Base-by-base conservation (phyloP, 2,888 invertebrate species). In the Cepaea hortensis region DNA sequence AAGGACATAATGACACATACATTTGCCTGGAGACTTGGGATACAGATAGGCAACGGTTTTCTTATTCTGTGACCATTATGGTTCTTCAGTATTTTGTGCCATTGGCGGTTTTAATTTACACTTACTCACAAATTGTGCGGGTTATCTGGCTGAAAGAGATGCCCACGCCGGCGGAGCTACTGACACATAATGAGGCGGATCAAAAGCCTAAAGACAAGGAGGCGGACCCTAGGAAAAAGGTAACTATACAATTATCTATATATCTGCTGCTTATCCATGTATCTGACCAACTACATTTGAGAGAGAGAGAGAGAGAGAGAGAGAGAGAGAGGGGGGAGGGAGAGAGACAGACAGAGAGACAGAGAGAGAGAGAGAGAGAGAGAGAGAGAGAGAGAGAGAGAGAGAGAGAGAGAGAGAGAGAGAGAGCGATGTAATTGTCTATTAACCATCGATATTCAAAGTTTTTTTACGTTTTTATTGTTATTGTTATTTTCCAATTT, bases 131-230 rank as follows among this genome's bases (percentile, higher is more conserved):
- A 90, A 98, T 98, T 88, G 97, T 97, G 0, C 95, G 97, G 77
- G 96, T 97, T n/a, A 97, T 98, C 73, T 97, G 97, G 97, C 97
- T 97, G 35, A 97, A 97, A 89, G 95, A 96, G 61, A 96, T 97
- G 46, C 97, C 98, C 0, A 97, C 98, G 0, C 97, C 98, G 94
- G 97, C 97, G 0, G 82, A 73, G n/a, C 61, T 87, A 46, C 35
- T 84, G 15, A 62, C 61, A 61, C 83, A 77, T 3, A 79, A 84
- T 9, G 84, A 87, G 46, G 50, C 61, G 2, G 68, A 15, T 1
- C 55, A 73, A 46, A 84, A 76, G 13, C 15, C 65, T 20, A 75
- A 76, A 23, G 72, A 84, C 0, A 79, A 72, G 50, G 87, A 82
- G 55, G 35, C 77, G 23, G 86, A 86, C 46, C 86, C 86, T 1